These are phyloP conservation scores for Colaptes auratus DNA, from an alignment of 2,113 vertebrate species.

Conservation along the genomic window DNA sequence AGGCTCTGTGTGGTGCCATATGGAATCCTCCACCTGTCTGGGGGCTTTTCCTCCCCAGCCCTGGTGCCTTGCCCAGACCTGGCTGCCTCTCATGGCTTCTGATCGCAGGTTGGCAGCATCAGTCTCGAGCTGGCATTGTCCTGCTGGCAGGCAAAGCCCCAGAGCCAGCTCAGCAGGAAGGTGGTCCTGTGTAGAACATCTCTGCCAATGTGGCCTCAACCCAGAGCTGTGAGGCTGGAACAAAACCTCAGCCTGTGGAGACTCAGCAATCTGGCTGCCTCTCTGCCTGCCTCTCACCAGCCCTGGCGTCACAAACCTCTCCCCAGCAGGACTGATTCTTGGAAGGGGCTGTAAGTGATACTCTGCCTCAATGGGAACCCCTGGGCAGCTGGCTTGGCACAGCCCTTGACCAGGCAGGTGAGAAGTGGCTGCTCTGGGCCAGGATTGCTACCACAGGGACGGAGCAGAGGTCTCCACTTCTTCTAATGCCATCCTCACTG, in stretches of 20 bases:
- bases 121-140: not conserved
- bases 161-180: slow-evolving; percentile 13
- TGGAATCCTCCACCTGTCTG: slow-evolving; percentile 52
- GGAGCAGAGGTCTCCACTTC: not conserved
- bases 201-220: slow-evolving; percentile 9
- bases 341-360: not conserved
- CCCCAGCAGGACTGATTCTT: not conserved
- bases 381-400: not conserved
- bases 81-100: not conserved
- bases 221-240: not conserved
- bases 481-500: not conserved
- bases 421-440: not conserved
- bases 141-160: not conserved
- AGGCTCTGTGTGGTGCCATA: not conserved
- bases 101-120: not conserved
- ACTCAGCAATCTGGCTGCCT: not conserved
- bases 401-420: not conserved
- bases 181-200: slow-evolving; percentile 27
- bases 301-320: not conserved
- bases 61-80: slow-evolving; percentile 49
- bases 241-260: not conserved
- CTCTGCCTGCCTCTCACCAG: not conserved
- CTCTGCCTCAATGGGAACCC: not conserved
- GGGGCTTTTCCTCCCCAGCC: not conserved
- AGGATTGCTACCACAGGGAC: not conserved